These are phyloP conservation scores for Xestia c-nigrum DNA, from an alignment of 2,888 invertebrate genomes.

Conservation along the genomic window DNA sequence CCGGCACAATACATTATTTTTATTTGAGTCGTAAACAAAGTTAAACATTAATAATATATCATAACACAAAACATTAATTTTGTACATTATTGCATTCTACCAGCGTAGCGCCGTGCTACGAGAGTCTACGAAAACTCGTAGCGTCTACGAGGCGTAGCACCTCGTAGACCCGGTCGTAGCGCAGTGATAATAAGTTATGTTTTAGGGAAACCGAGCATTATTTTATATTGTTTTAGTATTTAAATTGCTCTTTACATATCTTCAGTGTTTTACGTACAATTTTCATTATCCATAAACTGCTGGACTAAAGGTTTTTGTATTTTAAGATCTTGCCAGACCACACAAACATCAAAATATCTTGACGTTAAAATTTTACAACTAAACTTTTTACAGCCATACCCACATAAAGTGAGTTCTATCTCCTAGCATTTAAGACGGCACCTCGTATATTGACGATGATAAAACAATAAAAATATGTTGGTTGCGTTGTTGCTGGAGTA, in stretches of 20 bases:
- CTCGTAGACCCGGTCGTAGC: constrained; percentile 21
- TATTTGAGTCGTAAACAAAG: constrained; percentile 8
- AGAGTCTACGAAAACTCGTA: constrained; percentile 26
- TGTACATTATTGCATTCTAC: constrained; percentile 24
- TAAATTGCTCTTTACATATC: constrained; percentile 8
- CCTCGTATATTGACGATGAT: constrained; percentile 50
- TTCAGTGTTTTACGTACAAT: constrained; percentile 13
- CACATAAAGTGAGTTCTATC: constrained; percentile 48
- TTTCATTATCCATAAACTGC: constrained; percentile 29
- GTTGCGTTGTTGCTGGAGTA: constrained; percentile 43
- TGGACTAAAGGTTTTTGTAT: constrained; percentile 10
- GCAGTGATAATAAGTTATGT: background rate
- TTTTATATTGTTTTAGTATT: background rate
- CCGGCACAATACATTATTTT: constrained; percentile 5
- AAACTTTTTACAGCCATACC: constrained; percentile 41
- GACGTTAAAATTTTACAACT: constrained; percentile 43
- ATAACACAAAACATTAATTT: constrained; percentile 36
- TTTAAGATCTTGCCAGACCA: constrained; percentile 28
- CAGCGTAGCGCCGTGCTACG: constrained; percentile 29
- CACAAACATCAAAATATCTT: constrained; percentile 28
- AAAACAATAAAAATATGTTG: constrained; percentile 64
- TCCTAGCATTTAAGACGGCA: constrained; percentile 45
- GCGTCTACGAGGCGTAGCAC: constrained; percentile 44
- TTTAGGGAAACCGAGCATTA: constrained; percentile 4
- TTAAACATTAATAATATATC: constrained; percentile 11